Percentiles rank a stretch among this genome's conserved stretches.
These are phyloP conservation scores for Caenorhabditis latens DNA, from an alignment of 1,140 invertebrate genomes.

Conservation along the genomic window DNA sequence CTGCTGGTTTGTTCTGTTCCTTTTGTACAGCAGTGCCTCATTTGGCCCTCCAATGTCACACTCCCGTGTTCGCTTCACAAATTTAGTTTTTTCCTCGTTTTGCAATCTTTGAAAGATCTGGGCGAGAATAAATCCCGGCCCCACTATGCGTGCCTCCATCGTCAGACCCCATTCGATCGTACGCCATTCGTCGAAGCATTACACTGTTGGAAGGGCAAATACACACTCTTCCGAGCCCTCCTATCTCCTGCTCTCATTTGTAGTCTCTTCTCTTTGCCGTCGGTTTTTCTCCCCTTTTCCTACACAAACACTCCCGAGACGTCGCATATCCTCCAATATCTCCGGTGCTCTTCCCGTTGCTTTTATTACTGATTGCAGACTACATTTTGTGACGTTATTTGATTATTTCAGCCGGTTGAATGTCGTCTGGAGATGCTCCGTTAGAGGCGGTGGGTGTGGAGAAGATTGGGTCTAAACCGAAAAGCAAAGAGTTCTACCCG, in stretches of 20 bases:
- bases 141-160: background rate
- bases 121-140: conserved; percentile 20
- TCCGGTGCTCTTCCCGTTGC: background rate
- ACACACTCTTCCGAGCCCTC: conserved; percentile 39
- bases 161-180: conserved; percentile 14
- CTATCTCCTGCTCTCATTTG: conserved; percentile 41
- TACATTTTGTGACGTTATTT: background rate
- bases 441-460: conserved; percentile 11
- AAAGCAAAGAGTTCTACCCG: conserved; percentile 71
- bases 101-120: background rate
- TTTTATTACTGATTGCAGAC: background rate
- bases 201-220: conserved; percentile 57
- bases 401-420: background rate
- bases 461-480: conserved; percentile 52
- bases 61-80: background rate
- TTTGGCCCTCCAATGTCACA: conserved; percentile 36
- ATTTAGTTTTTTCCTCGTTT: background rate
- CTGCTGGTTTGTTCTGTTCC: background rate
- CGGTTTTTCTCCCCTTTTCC: conserved; percentile 49
- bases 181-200: conserved; percentile 56
- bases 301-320: conserved; percentile 40
- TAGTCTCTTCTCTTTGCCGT: conserved; percentile 52
- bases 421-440: conserved; percentile 44
- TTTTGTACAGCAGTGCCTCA: conserved; percentile 31
- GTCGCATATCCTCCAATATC: conserved; percentile 32